Conservation (phyloP, 2,888 invertebrate species). For the Chloroclystis v-ata region DNA sequence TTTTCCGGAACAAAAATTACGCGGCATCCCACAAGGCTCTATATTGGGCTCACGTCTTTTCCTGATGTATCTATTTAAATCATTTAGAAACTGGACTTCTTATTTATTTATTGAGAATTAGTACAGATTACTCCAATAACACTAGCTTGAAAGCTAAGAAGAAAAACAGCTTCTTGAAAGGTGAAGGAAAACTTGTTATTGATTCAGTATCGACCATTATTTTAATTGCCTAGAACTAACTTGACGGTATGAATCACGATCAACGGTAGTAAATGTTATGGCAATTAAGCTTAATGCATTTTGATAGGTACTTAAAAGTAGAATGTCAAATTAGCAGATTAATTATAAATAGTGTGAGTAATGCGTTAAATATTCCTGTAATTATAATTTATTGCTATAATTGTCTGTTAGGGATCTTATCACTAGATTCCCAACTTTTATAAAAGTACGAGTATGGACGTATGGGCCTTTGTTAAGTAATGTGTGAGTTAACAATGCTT, state of each 20-base stretch:
- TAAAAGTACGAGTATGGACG: too few species aligned
- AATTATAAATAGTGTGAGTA: too few species aligned
- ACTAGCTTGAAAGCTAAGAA: too few species aligned
- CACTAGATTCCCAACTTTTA: too few species aligned
- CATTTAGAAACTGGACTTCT: conserved; percentile 12
- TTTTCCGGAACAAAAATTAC: conserved; percentile 27
- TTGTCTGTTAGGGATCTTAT: too few species aligned
- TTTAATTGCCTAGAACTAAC: conserved; percentile 5
- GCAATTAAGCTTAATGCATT: not conserved
- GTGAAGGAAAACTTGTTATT: conserved; percentile 16
- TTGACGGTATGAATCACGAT: conserved; percentile 1
- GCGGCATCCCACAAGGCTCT: conserved; percentile 43
- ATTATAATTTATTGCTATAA: too few species aligned
- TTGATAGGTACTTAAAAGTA: not conserved
- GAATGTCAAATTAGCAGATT: not conserved
- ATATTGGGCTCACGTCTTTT: conserved; percentile 39
- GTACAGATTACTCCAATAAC: too few species aligned
- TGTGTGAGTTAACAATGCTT: too few species aligned
- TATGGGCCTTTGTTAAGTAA: too few species aligned
- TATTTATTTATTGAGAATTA: too few species aligned
- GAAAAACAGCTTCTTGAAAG: too few species aligned
- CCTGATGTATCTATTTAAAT: conserved; percentile 37
- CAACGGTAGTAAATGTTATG: not conserved
- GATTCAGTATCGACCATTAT: conserved; percentile 6
- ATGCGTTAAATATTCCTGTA: too few species aligned